phyloP scores from a whole-genome alignment of 2,888 invertebrate genomes.

The Yponomeuta malinellus region DNA sequence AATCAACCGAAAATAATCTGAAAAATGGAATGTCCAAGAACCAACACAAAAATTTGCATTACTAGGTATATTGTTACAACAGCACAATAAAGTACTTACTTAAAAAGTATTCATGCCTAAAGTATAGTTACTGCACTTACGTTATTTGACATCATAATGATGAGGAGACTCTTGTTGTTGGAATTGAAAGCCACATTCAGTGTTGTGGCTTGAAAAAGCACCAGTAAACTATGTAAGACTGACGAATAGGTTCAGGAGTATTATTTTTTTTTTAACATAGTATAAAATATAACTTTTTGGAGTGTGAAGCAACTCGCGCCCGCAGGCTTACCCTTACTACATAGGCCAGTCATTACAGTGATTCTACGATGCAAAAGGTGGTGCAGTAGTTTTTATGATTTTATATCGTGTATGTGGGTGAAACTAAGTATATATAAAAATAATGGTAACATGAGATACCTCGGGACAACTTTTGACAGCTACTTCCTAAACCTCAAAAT shows the following conservation, averaged over 20 bases:
- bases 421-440: too few species aligned
- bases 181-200: constrained; percentile 99
- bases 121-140: constrained; percentile 76
- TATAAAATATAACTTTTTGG: neutral
- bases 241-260: constrained; percentile 31
- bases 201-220: constrained; percentile 97
- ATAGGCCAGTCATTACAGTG: too few species aligned
- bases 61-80: neutral
- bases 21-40: neutral
- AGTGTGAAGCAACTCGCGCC: too few species aligned
- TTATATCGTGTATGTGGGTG: too few species aligned
- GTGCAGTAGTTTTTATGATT: too few species aligned
- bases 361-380: too few species aligned
- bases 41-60: too few species aligned
- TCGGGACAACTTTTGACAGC: too few species aligned
- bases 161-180: constrained; percentile 97
- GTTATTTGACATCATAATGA: constrained; percentile 99
- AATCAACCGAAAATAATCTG: neutral
- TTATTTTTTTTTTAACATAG: constrained; percentile 10
- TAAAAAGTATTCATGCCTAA: neutral
- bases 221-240: constrained; percentile 91
- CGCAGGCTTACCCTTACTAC: too few species aligned
- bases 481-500: too few species aligned
- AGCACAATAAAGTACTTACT: neutral
- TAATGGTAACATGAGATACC: too few species aligned